Evolutionary conservation across 2,113 vertebrate species (phyloP), one percentile per base, ranked within the genome.

Genomic region (Sisor rabdophorus): DNA sequence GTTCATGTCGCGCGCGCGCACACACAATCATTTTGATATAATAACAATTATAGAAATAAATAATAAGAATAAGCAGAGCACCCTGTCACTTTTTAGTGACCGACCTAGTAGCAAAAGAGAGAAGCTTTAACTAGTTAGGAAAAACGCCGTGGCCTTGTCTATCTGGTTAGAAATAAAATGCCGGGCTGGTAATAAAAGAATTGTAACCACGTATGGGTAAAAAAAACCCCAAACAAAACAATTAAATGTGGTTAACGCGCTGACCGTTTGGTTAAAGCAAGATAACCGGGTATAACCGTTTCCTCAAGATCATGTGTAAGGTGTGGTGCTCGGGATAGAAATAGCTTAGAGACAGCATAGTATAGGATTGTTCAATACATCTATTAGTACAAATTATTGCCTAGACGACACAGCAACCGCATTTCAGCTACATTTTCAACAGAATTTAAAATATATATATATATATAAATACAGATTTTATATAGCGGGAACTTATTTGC

Each of bases 241-340:
- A 11, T 48, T 19, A 19, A 28, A 19, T 48, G 0, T 22, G 8
- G 13, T 24, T 16, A 16, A 28, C 22, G 11, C 11, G 19, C 54
- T 48, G 55, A 8, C 15, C 10, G 16, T 2, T 30, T 44, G 24
- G 52, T 40, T 47, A 3, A 16, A 72, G 30, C 1, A 20, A 26
- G 4, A 54, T n/a, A 15, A 8, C 22, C 4, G 7, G 64, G 44
- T 28, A 20, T 52, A 11, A 30, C 24, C 65, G 55, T 40, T 48
- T 26, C 47, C n/a, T 28, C 22, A 15, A 44, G 20, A 53, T 56
- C 6, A 22, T 12, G n/a, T 54, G 47, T 40, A 55, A 78, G 69
- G 76, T 72, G 59, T 78, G 77, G 69, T 56, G 22, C 22, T 47
- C 13, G 4, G 19, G n/a, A 55, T 16, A n/a, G 16, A 52, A 52